Evolutionary conservation across 1,140 invertebrate species (phyloP), one percentile per base, ranked within the genome.

Genomic region (Dinothrombium tinctorium): DNA sequence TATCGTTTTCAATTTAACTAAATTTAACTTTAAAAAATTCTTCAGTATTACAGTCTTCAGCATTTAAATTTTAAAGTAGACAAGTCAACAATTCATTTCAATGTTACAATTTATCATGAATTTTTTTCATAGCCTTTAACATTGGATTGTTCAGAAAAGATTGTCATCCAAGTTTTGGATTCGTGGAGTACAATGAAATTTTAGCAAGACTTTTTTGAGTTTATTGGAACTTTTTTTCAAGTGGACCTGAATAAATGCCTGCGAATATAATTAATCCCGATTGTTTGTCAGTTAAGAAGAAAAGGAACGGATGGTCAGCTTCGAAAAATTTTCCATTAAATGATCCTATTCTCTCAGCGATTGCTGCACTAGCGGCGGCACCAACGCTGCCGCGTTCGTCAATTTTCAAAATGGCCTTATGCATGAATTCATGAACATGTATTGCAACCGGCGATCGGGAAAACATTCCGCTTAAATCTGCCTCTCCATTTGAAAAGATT

Each of bases 281-380:
- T 37, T 59, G 43, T 9, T 64, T 63, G 48, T 78, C 71, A 42
- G 68, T 63, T 7, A 80, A 68, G 42, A 71, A 65, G 54, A 74
- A 76, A 0, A 75, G 23, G 52, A 78, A 79, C 7, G 76, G 75
- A 46, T 67, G 66, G 51, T 78, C 65, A 4, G 68, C 67, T 14
- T 70, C 68, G 56, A 89, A 89, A 28, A 47, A 51, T 11, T 45
- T 40, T 24, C 45, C 44, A 41, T 42, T 47, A 15, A 46, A 41
- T 2, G 41, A 9, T 3, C 50, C 50, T 14, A 51, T 35, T 28
- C 49, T 32, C 42, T 51, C 50, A 2, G 48, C 46, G 12, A 49
- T 29, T 19, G 32, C 19, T 1, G 44, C 42, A 3, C 43, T 47
- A 1, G 46, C 45, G 9, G 50, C 49, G n/a, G 41, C 46, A 14